Conservation (phyloP, 2,797 vertebrate genomes). For the Hephaestus fuliginosus region DNA sequence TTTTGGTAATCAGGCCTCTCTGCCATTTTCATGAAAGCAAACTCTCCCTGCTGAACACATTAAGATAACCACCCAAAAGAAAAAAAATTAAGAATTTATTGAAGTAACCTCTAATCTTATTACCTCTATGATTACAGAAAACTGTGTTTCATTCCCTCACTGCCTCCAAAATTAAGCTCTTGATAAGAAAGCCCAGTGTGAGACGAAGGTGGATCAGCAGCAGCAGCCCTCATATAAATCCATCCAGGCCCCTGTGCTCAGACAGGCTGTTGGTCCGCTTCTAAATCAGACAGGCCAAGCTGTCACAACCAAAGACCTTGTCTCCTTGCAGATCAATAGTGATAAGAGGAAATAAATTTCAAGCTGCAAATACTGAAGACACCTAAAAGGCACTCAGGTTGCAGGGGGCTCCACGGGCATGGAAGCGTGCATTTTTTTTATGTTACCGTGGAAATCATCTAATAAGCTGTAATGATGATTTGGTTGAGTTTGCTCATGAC, state of each 20-base stretch:
- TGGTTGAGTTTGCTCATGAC: constrained; percentile 8
- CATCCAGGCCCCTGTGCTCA: constrained; percentile 57
- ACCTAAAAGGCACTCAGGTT: constrained; percentile 29
- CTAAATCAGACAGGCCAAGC: constrained; percentile 75
- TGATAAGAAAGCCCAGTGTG: constrained; percentile 46
- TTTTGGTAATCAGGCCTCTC: constrained; percentile 51
- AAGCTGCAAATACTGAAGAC: constrained; percentile 62
- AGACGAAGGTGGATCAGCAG: constrained; percentile 49
- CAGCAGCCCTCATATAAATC: constrained; percentile 64
- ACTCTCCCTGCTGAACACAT: constrained; percentile 59
- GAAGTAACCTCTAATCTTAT: constrained; percentile 65
- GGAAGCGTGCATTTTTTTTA: background rate
- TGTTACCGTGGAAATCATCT: no score
- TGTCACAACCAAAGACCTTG: constrained; percentile 69
- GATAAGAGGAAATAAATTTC: constrained; percentile 73
- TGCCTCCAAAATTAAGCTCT: constrained; percentile 59
- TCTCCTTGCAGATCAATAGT: constrained; percentile 76
- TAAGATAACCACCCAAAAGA: constrained; percentile 36
- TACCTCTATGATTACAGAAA: constrained; percentile 58
- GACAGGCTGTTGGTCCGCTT: constrained; percentile 67
- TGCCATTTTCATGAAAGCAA: constrained; percentile 63
- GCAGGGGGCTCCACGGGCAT: constrained; percentile 18
- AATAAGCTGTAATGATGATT: constrained; percentile 27
- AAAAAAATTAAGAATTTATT: constrained; percentile 49
- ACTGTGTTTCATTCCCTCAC: constrained; percentile 43